Conservation (phyloP, 2,888 invertebrate species). For the Lasioglossum calceatum region DNA sequence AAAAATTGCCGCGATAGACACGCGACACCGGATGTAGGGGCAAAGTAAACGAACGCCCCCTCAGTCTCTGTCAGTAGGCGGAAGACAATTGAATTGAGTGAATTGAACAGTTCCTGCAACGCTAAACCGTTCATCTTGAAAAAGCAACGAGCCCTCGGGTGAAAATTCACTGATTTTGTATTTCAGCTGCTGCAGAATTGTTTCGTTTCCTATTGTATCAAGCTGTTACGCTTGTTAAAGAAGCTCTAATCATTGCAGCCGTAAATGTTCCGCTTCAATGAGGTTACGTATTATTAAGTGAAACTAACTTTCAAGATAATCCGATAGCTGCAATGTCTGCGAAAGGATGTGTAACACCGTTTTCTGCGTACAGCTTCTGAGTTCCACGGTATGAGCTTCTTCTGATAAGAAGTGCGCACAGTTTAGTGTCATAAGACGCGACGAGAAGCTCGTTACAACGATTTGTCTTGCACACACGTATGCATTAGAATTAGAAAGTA, state of each 20-base stretch:
- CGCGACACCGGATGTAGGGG: neutral
- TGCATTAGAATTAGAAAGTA: conserved; percentile 69
- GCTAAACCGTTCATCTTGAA: neutral
- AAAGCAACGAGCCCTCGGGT: neutral
- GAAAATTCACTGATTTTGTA: neutral
- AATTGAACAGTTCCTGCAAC: neutral
- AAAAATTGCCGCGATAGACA: neutral
- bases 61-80: neutral
- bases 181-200: neutral
- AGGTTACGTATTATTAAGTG: neutral
- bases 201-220: neutral
- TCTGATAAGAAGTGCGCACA: neutral
- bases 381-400: neutral
- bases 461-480: conserved; percentile 18
- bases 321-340: neutral
- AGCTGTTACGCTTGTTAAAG: too few relatives aligned
- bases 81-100: neutral
- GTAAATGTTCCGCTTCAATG: neutral
- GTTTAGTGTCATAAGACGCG: neutral
- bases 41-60: neutral
- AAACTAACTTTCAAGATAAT: neutral
- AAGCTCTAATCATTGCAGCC: too few relatives aligned
- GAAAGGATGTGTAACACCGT: too few relatives aligned
- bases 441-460: conserved; percentile 23
- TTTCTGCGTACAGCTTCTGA: too few relatives aligned